Evolutionary conservation across 1,140 invertebrate genomes (phyloP), one percentile per base, ranked within the genome.

Genomic region (Gyrodactylus salaris): DNA sequence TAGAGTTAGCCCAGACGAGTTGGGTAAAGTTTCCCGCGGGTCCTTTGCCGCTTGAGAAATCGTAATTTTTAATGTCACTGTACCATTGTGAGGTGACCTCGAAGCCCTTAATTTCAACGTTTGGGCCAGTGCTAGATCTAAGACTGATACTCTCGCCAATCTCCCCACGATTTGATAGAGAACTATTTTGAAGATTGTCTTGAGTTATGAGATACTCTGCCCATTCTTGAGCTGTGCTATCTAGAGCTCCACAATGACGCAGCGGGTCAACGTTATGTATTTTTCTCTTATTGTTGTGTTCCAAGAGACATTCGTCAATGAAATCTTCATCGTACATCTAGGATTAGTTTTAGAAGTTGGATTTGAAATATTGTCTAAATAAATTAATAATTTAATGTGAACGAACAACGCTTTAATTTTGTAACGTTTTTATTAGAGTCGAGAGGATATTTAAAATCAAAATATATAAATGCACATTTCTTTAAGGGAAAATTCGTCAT

Each of bases 31-130:
- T 76, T 22, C 68, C 68, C 21, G 73, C 73, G 0, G 24, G 20
- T 0, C 68, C 73, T 16, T n/a, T 25, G 26, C 72, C 72, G 20
- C 20, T 69, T 2, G 20, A 1, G 77, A 86, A 89, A 76, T 86
- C 84, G 78, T 89, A 88, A 75, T 87, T 85, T 74, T 85, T 84
- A 0, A 87, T 85, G 25, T 87, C 87, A 69, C 86, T 86, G 77
- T 89, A 89, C 88, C 87, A 89, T 76, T 88, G 87, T n/a, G 86
- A 85, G 1, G 87, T 85, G 1, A 87, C 87, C 80, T 88, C 87
- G 68, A 1, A 7, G 20, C 72, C 72, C 68, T 69, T 25, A 27
- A 7, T 16, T 24, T 27, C 2, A 23, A 69, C 72, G 25, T 68
- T 69, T 23, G 34, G 54, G 26, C 72, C 26, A 23, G 34, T 69